Percentiles rank a stretch among this genome's conserved stretches.
phyloP scores from a whole-genome alignment of 2,797 vertebrate species.

The Poecilia velifera region DNA sequence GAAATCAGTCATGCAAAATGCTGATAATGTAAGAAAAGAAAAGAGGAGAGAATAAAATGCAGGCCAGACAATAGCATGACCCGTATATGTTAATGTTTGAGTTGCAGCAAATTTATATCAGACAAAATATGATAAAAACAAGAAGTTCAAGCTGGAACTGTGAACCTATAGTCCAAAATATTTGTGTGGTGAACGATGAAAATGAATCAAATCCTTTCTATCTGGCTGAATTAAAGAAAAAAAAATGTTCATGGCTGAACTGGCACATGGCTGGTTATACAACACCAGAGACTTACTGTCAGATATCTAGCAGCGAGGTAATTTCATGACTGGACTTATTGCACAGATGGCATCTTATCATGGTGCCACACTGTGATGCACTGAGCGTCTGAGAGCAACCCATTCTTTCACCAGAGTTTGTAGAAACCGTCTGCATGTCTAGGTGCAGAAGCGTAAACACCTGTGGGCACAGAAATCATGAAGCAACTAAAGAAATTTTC shows the following conservation, averaged over 20 bases:
- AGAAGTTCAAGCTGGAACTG: neutral
- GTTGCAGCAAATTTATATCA: neutral
- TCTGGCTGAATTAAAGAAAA: neutral
- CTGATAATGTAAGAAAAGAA: neutral
- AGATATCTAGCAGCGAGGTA: neutral
- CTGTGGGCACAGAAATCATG: neutral
- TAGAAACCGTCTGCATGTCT: neutral
- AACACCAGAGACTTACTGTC: neutral
- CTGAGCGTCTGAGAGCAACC: neutral
- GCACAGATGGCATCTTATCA: neutral
- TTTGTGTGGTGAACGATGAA: neutral
- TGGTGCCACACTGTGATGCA: neutral
- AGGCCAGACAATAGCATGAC: neutral
- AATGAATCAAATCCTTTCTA: neutral
- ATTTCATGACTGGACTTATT: neutral
- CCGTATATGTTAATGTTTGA: too few relatives aligned
- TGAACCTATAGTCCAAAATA: neutral
- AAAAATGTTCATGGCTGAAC: neutral
- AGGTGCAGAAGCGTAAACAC: neutral
- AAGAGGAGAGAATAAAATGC: neutral
- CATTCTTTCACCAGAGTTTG: neutral
- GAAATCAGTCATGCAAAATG: neutral
- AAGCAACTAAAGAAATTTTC: neutral
- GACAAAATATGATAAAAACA: neutral
- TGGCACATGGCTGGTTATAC: neutral